phyloP scores from a whole-genome alignment of 2,797 vertebrate genomes.

The Sarcophilus harrisii region DNA sequence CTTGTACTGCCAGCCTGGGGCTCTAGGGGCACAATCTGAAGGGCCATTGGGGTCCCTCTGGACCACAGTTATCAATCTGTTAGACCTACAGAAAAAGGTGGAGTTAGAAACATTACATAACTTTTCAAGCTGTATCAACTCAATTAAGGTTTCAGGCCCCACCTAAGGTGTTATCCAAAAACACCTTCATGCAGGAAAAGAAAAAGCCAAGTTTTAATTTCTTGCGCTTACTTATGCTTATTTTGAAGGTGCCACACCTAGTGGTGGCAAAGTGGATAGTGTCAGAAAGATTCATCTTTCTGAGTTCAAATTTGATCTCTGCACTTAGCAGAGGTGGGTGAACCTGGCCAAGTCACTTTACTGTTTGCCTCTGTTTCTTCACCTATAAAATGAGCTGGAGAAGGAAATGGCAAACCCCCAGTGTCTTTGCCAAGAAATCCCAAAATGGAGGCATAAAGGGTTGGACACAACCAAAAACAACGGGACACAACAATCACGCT shows the following conservation, averaged over 20 bases:
- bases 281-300: too few species aligned
- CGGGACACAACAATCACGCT: too few species aligned
- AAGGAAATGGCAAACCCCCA: too few species aligned
- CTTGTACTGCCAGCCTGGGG: too few species aligned
- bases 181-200: too few species aligned
- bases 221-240: background rate
- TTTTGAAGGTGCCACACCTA: background rate
- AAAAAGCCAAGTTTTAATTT: background rate
- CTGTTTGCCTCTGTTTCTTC: background rate
- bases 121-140: background rate
- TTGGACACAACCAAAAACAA: too few species aligned
- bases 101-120: background rate
- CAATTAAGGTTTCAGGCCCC: background rate
- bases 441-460: too few species aligned
- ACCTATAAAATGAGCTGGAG: background rate
- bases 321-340: too few species aligned
- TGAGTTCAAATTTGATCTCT: background rate
- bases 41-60: too few species aligned
- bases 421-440: background rate
- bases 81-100: background rate
- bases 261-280: too few species aligned
- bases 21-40: too few species aligned
- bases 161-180: too few species aligned
- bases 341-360: background rate
- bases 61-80: background rate